Base-by-base conservation (phyloP, 2,113 vertebrate species). In the Cinclus cinclus region DNA sequence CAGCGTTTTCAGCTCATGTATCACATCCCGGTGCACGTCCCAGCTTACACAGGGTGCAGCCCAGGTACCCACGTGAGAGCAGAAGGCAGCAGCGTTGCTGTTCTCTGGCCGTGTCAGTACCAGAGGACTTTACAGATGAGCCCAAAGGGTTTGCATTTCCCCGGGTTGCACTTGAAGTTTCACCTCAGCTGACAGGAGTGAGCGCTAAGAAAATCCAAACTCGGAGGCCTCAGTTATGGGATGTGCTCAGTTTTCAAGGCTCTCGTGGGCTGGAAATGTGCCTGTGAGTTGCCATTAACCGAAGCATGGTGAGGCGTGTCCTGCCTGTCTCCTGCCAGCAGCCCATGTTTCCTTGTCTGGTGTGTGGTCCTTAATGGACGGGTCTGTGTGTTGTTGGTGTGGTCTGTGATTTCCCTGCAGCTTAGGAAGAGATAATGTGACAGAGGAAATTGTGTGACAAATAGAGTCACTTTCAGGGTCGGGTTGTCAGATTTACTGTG, bases 391-490 rank as follows among this genome's bases (percentile, higher is more conserved):
- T 11, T 89, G 60, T 39, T 64, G 2, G 10, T 69, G 94, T n/a
- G 93, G 96, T 93, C 93, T 96, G 95, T 83, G 97, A 89, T 94
- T 97, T 96, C 95, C 74, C 82, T 91, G 63, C 30, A 41, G 90
- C 64, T 39, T 80, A 17, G 1, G 1, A 74, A 42, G 84, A 75
- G 67, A 60, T 76, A 21, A 33, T 2, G 50, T 70, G 73, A 41
- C 62, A 22, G 63, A 71, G 90, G 88, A 79, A 90, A 90, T 87
- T 4, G 13, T 37, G 27, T 70, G 89, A 73, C 71, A 87, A 77
- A 73, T n/a, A 30, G 35, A 44, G 87, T 64, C 39, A 3, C 53
- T 81, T 2, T 89, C 25, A 11, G 79, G 35, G 46, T 62, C 11
- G 5, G 25, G 13, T 4, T 49, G 35, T 79, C 71, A 60, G 73